Evolutionary conservation across 2,888 invertebrate species (phyloP).

Genomic region (Patella caerulea): DNA sequence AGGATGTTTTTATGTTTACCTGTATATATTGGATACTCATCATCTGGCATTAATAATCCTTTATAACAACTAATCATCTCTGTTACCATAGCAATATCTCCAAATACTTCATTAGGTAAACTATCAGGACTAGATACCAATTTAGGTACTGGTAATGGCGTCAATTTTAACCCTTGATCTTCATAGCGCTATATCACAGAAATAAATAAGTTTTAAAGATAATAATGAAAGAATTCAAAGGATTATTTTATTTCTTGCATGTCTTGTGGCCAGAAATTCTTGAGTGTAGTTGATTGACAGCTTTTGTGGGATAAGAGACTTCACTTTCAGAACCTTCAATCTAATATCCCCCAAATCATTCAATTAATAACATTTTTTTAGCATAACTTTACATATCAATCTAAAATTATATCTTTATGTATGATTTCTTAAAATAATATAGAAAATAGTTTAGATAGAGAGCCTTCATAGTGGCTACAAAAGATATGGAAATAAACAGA

Average conservation of each 20-base stretch:
- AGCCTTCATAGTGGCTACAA: too few species aligned
- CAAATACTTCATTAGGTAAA: constrained; percentile 70
- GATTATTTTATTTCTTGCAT: neutral
- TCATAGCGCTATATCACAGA: constrained; percentile 55
- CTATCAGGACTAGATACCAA: constrained; percentile 69
- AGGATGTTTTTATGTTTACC: constrained; percentile 37
- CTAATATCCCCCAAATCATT: too few species aligned
- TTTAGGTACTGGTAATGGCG: constrained; percentile 63
- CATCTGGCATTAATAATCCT: constrained; percentile 68
- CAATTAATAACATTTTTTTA: too few species aligned
- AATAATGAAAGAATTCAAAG: neutral
- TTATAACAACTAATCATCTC: constrained; percentile 70
- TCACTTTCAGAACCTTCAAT: too few species aligned
- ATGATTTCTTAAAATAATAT: too few species aligned
- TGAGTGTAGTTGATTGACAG: too few species aligned
- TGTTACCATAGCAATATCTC: constrained; percentile 71
- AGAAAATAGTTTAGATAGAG: too few species aligned
- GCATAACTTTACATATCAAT: too few species aligned
- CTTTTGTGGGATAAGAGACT: too few species aligned
- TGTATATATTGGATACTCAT: constrained; percentile 60
- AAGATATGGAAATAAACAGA: too few species aligned
- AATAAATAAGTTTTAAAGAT: neutral
- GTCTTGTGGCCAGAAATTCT: neutral
- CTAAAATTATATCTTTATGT: too few species aligned
- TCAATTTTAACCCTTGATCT: constrained; percentile 61